phyloP scores from a whole-genome alignment of 2,113 vertebrate genomes.

The Zosterops pallidus region DNA sequence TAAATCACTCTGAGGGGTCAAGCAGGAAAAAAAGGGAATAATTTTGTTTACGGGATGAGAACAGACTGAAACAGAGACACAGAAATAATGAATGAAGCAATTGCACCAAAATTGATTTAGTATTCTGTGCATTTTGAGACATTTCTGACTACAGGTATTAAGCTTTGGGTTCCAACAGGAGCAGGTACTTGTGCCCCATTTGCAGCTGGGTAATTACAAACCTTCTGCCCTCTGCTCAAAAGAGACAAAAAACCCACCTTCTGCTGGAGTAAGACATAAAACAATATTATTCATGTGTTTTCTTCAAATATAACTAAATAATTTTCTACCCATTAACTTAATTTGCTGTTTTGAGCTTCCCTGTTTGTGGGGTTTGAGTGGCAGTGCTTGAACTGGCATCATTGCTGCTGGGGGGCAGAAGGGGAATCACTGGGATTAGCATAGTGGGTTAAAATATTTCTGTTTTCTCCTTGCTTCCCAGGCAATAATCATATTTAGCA shows the following conservation, averaged over 20 bases:
- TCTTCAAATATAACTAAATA: not conserved
- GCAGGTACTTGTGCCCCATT: not conserved
- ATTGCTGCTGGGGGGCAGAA: not conserved
- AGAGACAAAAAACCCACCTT: not conserved
- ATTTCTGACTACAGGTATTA: not conserved
- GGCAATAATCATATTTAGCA: constrained; percentile 60
- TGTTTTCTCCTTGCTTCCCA: constrained; percentile 23
- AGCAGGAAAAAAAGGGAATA: not conserved
- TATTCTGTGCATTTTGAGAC: not conserved
- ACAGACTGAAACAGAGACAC: not conserved
- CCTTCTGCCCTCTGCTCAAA: not conserved
- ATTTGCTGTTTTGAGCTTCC: not conserved
- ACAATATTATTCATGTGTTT: not conserved
- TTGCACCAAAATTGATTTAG: not conserved
- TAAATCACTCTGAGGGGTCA: not conserved
- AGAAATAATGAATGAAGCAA: not conserved
- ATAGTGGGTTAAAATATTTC: constrained; percentile 11
- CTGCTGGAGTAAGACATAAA: not conserved
- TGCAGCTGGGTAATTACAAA: not conserved
- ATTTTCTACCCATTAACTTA: not conserved
- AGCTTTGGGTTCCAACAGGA: not conserved
- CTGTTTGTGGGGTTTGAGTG: not conserved
- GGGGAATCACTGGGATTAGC: not conserved
- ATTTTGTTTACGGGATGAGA: not conserved
- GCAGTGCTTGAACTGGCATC: not conserved